Conservation (phyloP, 2,888 invertebrate species). For the Xestia sexstrigata region DNA sequence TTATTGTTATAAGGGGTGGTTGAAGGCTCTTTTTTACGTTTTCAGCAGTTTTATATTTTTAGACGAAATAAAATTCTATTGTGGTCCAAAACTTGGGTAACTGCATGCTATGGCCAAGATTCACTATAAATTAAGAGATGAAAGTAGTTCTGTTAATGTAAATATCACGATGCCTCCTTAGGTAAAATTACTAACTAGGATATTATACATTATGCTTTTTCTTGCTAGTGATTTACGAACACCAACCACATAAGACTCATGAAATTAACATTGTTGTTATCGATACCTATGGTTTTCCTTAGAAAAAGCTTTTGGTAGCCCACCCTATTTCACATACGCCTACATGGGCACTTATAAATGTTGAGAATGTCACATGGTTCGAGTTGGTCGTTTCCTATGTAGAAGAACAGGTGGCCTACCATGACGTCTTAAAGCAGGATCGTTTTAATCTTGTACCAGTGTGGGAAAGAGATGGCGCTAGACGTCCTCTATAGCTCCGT, state of each 20-base stretch:
- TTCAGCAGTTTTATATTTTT: slow-evolving; percentile 1
- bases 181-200: background rate
- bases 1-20: slow-evolving; percentile 31
- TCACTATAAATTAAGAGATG: background rate
- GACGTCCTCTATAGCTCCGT: too few species aligned
- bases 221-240: background rate
- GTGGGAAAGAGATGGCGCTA: too few species aligned
- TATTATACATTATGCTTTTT: background rate
- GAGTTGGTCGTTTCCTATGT: background rate
- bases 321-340: background rate
- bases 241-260: background rate
- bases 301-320: background rate
- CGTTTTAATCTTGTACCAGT: too few species aligned
- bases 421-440: too few species aligned
- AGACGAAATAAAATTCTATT: background rate
- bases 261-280: background rate
- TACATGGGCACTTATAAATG: too few species aligned
- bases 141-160: background rate
- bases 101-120: background rate
- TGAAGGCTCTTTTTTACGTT: slow-evolving; percentile 16
- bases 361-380: background rate
- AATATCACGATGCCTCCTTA: background rate
- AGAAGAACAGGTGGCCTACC: too few species aligned
- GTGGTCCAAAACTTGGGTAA: background rate
- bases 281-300: background rate